A percentile compares a stretch with the other conserved stretches of the same genome.
phyloP scores from a whole-genome alignment of 2,113 vertebrate genomes.

The Sitta europaea region DNA sequence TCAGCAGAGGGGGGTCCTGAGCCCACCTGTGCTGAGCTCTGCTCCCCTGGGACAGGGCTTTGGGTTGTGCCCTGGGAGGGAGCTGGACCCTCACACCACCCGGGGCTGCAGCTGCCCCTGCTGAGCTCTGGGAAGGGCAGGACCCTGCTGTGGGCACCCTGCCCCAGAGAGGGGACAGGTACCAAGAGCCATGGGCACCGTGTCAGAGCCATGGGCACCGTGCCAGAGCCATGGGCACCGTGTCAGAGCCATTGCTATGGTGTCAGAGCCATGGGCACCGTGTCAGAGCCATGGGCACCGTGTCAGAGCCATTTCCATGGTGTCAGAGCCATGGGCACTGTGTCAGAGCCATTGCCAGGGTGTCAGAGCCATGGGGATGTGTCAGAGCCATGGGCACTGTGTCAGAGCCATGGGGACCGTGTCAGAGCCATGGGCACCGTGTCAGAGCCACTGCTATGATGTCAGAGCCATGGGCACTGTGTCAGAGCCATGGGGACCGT shows the following conservation, averaged over 20 bases:
- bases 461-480: no score
- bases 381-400: accelerated
- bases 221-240: neutral
- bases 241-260: no score
- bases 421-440: no score
- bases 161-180: accelerated
- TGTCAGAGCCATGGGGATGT: no score
- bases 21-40: neutral
- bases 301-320: no score
- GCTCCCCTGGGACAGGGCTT: neutral
- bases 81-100: accelerated
- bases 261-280: no score
- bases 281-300: neutral
- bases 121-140: neutral
- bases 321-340: no score
- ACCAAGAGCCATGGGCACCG: accelerated
- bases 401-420: no score
- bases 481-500: no score
- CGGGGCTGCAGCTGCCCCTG: neutral
- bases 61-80: accelerated
- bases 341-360: neutral
- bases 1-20: neutral
- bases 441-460: no score
- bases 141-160: neutral
- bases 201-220: accelerated